Base-by-base conservation (phyloP, 1,140 invertebrate genomes). In the Grapholita molesta region DNA sequence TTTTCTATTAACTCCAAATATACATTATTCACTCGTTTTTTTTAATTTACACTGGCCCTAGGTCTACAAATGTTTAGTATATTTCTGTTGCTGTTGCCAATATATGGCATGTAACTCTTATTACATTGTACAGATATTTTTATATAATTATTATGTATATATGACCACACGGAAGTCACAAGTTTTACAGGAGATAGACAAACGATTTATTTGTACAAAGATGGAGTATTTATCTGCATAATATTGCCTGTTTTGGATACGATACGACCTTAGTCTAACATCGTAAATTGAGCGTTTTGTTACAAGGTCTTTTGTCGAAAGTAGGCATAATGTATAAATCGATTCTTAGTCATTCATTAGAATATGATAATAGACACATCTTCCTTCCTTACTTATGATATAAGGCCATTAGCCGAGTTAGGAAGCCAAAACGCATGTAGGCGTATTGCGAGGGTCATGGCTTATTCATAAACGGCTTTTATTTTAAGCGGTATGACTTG, bases 331-430 rank as follows among this genome's bases (percentile, higher is more conserved):
- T 48, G 42, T 4, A 18, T 48, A 6, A 48, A 2, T 38, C 8
- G 6, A 7, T 33, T 33, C 32, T 38, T 5, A 48, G 18, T 48
- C 42, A 48, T 21, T 1, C 42, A 48, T 48, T 48, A 48, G 6
- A 48, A 48, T 48, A 48, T 21, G 42, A 48, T 48, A 48, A 48
- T 48, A 1, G 55, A 30, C 18, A 7, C n/a, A 28, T 30, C 55
- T 61, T 61, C 55, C 55, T 61, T 61, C 55, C 55, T 25, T 12
- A 15, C 28, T 52, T 15, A 61, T 48, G n/a, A 38, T 48, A 48
- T 61, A 61, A 61, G 55, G 55, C 55, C 55, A 61, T 61, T 61
- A 61, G 25, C 25, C 55, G 25, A 15, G 24, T 28, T 61, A 61
- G 53, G 53, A 23, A 61, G 24, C 55, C 55, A 32, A 32, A 28